Evolutionary conservation across 2,888 invertebrate species (phyloP), one percentile per base, ranked within the genome.

Genomic region (Alitta virens): DNA sequence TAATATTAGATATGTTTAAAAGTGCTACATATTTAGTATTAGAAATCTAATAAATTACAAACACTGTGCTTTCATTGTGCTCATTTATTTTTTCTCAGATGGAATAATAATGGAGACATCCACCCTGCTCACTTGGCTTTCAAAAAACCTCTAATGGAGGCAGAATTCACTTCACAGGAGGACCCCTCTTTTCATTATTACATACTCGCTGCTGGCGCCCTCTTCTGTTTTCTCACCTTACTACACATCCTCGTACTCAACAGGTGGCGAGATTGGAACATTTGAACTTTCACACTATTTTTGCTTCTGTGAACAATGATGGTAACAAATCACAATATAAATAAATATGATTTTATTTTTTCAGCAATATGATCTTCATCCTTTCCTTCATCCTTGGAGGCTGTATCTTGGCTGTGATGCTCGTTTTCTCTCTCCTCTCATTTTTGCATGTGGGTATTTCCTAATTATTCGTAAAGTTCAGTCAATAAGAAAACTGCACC

Each of bases 161-260:
- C 84, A 1, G 89, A 89, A 78, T 95, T 92, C 81, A 86, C 90
- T 51, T 87, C 87, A 68, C 91, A 91, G 78, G 85, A 88, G 1
- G 94, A 95, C 82, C 86, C 87, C 9, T 90, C 91, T 79, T 94
- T 92, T 84, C 90, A 90, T 72, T 91, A 88, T 82, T 92, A 93
- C 83, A 87, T 94, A 63, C 87, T 90, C 0, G 90, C 91, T 76
- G 89, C 93, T 2, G 87, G 89, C 33, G 83, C 88, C 24, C 85
- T 94, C 57, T 93, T 94, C 80, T 74, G 89, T 1, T 86, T 90
- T 59, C 87, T 94, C 76, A 89, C 90, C 53, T 82, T 88, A 62
- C 89, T 93, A 78, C 94, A 94, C 46, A 27, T 26, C 1, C 84
- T 91, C 62, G 89, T 91, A 60, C 86, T 91, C 68, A 88, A 90